Evolutionary conservation across 2,797 vertebrate genomes (phyloP), one percentile per base, ranked within the genome.

Genomic region (Chelon auratus): DNA sequence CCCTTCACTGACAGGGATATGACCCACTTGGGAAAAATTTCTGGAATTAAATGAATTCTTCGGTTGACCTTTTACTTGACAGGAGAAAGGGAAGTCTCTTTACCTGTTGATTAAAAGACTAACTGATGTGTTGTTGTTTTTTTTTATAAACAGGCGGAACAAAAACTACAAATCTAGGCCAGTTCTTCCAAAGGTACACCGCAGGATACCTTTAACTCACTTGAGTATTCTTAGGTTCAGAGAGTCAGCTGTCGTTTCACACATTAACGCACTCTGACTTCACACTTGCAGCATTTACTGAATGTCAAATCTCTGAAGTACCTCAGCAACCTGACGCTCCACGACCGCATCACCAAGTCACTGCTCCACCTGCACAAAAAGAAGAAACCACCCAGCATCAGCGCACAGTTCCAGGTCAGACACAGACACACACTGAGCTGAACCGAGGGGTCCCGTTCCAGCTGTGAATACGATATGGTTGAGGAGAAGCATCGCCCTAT

Each of bases 371-470:
- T 99, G 52, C 97, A 99, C 89, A 99, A 99, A 94, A 99, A 99
- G 95, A 99, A 99, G 92, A 99, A 99, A 56, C 97, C 98, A 0
- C 98, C 97, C 65, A 99, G 98, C 77, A 99, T 99, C 93, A 99
- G 98, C 0, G 98, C 98, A 15, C 98, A 99, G 90, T 99, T 99
- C 85, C 97, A 99, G 97, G 98, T 99, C 82, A 84, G 80, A 9
- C 30, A 2, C 30, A 66, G 50, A 59, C 56, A 66, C 58, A 62
- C 1, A 1, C 63, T 3, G 51, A 68, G 17, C 53, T 59, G 47
- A 58, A 53, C 5, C 0, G 22, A 51, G 61, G 63, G 74, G 63
- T 78, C 75, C 80, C 54, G 69, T 73, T 75, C 59, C 72, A 84
- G 60, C 70, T 84, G 72, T 62, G 62, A 68, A 65, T 56, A 33